Base-by-base conservation (phyloP, 2,888 invertebrate genomes). In the Augochlorella aurata region DNA sequence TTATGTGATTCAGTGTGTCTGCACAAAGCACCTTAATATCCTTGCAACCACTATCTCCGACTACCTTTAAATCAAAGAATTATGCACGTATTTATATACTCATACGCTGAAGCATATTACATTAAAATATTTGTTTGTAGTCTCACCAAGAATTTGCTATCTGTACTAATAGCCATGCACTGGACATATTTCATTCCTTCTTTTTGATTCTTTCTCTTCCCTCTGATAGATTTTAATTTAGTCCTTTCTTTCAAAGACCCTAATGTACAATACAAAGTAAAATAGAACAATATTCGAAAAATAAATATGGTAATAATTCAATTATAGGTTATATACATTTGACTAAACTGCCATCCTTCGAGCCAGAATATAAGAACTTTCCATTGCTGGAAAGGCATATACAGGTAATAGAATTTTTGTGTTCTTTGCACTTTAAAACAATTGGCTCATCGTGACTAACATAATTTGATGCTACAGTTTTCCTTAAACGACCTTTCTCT, bases 11-110 rank as follows among this genome's bases (percentile, higher is more conserved):
- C 82, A 98, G 94, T 72, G 96, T 96, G n/a, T 94, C 94, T 0
- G 97, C 96, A 92, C 97, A 96, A 97, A 98, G 98, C 67, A 99
- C 96, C 92, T 97, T 96, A 84, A 99, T 97, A 83, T 96, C 94
- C 70, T 96, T 95, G 74, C 94, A 90, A 10, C 95, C 95, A 77
- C 94, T 94, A 91, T 97, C 97, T 49, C 97, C 97, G 72, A 96
- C 94, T 21, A 96, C 97, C 94, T 96, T 68, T 87, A 68, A 81
- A 68, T 18, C 63, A 29, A 79, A 82, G 50, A 74, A 49, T 72
- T 10, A 50, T 81, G 18, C 38, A 5, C 38, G 44, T 63, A 71
- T 45, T 75, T 66, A 54, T 21, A 24, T n/a, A 1, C n/a, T 38
- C 44, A 12, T 45, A 18, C 68, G 45, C 65, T 94, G 94, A 44